phyloP scores from a whole-genome alignment of 2,888 invertebrate genomes.

The Lithophane ornitopus region DNA sequence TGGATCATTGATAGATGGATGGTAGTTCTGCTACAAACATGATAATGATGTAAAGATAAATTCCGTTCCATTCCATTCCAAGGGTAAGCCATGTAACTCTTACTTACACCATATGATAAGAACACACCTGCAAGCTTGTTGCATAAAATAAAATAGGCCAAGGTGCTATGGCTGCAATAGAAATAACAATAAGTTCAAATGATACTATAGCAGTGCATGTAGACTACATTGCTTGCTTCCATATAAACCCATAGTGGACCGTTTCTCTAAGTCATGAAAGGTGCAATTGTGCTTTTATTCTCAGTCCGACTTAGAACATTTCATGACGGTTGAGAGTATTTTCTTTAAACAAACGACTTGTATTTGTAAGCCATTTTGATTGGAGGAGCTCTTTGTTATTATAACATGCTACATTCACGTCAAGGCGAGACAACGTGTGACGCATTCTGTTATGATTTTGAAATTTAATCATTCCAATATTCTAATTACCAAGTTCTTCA shows the following conservation, averaged over 20 bases:
- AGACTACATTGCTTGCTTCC: not conserved
- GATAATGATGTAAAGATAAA: not conserved
- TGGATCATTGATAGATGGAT: not conserved
- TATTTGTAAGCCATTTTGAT: conserved; percentile 16
- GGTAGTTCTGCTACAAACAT: not conserved
- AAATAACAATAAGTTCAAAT: conserved; percentile 34
- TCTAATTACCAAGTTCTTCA: conserved; percentile 33
- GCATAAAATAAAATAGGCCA: conserved; percentile 1
- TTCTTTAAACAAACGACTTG: conserved; percentile 12
- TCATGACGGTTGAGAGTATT: conserved; percentile 17
- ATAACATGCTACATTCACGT: conserved; percentile 62
- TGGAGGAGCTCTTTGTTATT: conserved; percentile 29
- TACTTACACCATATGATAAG: not conserved
- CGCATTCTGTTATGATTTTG: conserved; percentile 74
- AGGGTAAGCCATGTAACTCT: not conserved
- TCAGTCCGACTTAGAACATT: conserved; percentile 22
- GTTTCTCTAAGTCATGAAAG: conserved; percentile 24
- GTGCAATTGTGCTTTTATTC: conserved; percentile 22
- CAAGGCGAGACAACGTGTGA: conserved; percentile 66
- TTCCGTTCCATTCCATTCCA: not conserved
- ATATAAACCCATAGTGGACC: conserved; percentile 20
- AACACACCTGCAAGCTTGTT: not conserved
- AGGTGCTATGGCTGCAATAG: conserved; percentile 13
- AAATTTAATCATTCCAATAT: conserved; percentile 80
- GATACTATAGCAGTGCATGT: conserved; percentile 3